These are phyloP conservation scores for Neofelis nebulosa DNA, from an alignment of 2,113 vertebrate species.

Conservation along the genomic window DNA sequence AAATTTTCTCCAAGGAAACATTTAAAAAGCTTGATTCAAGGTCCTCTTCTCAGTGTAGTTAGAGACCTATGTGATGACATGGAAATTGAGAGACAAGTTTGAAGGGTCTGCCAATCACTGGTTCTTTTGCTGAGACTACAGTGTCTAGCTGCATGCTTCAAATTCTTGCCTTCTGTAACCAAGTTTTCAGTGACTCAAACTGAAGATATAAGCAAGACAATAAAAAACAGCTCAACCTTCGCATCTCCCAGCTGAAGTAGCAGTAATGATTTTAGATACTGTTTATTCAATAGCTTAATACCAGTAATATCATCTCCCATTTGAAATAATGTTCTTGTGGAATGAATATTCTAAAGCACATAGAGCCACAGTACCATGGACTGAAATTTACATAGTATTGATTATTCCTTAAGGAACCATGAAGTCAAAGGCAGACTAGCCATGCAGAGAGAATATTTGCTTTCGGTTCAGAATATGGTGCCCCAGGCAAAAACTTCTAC, in stretches of 20 bases:
- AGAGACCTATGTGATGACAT: background rate
- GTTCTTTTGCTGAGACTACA: background rate
- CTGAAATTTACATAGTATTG: background rate
- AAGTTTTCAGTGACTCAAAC: background rate
- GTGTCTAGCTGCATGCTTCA: background rate
- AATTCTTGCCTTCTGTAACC: conserved; percentile 40
- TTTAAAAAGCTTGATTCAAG: background rate
- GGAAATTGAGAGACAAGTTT: background rate
- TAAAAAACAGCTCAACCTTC: background rate
- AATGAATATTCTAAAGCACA: background rate
- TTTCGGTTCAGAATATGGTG: background rate
- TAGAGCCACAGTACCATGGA: background rate
- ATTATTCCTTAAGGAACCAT: background rate
- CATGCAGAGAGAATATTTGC: background rate
- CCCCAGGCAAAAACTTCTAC: background rate
- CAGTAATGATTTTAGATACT: conserved; percentile 9
- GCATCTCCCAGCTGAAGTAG: background rate
- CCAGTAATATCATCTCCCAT: background rate
- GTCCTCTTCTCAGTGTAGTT: background rate
- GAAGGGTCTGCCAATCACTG: background rate
- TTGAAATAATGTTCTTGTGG: conserved; percentile 48
- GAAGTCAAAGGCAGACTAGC: background rate
- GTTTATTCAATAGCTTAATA: background rate
- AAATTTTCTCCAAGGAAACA: background rate
- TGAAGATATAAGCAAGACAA: conserved; percentile 30